A percentile compares a stretch with the other conserved stretches of the same genome.
Conservation (phyloP, 2,888 invertebrate genomes). For the Girardia tigrina region DNA sequence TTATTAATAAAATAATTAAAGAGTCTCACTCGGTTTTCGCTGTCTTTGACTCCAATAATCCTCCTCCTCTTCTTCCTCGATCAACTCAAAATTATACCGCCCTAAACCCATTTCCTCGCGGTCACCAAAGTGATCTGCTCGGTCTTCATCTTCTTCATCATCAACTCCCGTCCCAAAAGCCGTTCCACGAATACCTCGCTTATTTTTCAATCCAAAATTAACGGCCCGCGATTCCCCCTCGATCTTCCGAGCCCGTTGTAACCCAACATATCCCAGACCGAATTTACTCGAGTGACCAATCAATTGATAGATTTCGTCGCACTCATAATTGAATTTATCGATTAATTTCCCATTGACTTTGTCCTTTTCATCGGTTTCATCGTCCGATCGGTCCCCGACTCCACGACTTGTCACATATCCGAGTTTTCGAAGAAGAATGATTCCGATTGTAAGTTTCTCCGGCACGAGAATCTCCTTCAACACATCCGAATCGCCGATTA, state of each 20-base stretch:
- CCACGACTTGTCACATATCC: background rate
- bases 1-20: no score
- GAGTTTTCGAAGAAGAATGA: background rate
- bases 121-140: conserved; percentile 58
- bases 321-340: conserved; percentile 1
- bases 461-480: conserved; percentile 26
- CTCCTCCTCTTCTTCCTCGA: no score
- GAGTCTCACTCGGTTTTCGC: no score
- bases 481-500: background rate
- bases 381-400: conserved; percentile 21
- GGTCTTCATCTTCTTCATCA: conserved; percentile 66
- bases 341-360: no score
- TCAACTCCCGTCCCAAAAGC: conserved; percentile 95
- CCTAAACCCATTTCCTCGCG: no score
- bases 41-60: no score
- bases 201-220: background rate
- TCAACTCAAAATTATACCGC: no score
- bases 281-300: conserved; percentile 3
- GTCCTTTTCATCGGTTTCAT: conserved; percentile 20
- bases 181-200: conserved; percentile 51
- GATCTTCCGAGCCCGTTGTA: no score
- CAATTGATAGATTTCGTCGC: background rate
- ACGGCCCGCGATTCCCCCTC: background rate
- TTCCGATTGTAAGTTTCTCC: background rate
- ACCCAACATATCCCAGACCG: conserved; percentile 19